Conservation (phyloP, 2,888 invertebrate species). For the Masnerella sp. region DNA sequence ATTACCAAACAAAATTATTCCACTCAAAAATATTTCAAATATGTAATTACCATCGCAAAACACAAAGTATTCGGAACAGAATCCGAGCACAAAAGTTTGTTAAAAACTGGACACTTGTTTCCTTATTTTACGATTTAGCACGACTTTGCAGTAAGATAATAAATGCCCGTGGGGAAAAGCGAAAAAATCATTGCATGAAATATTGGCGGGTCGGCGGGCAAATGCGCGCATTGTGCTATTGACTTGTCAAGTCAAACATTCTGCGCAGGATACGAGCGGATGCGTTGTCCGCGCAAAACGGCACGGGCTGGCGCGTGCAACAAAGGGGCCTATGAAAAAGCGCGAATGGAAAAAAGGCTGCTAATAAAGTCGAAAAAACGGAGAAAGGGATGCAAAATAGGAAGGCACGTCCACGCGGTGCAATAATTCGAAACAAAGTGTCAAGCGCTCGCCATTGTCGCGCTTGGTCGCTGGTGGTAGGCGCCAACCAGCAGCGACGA, state of each 20-base stretch:
- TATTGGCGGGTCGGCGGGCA: slow-evolving; percentile 26
- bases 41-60: too few species aligned
- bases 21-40: too few species aligned
- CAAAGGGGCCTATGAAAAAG: slow-evolving; percentile 68
- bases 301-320: slow-evolving; percentile 63
- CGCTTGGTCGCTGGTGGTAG: slow-evolving; percentile 68
- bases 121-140: not conserved
- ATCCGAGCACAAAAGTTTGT: too few species aligned
- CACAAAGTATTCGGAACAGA: too few species aligned
- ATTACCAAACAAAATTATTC: too few species aligned
- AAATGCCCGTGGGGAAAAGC: not conserved
- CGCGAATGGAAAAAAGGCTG: slow-evolving; percentile 64
- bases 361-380: slow-evolving; percentile 57
- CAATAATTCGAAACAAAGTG: slow-evolving; percentile 77
- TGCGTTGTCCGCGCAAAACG: slow-evolving; percentile 61
- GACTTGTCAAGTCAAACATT: slow-evolving; percentile 60
- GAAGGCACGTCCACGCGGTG: slow-evolving; percentile 68
- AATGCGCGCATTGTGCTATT: slow-evolving; percentile 52
- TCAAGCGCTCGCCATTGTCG: slow-evolving; percentile 76
- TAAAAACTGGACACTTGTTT: too few species aligned
- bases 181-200: slow-evolving; percentile 44
- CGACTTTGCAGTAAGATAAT: not conserved
- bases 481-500: slow-evolving; percentile 72
- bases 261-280: slow-evolving; percentile 65
- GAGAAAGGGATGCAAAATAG: slow-evolving; percentile 65